phyloP scores from a whole-genome alignment of 64 coral and sea anemone species.

The Stylophora pistillata region DNA sequence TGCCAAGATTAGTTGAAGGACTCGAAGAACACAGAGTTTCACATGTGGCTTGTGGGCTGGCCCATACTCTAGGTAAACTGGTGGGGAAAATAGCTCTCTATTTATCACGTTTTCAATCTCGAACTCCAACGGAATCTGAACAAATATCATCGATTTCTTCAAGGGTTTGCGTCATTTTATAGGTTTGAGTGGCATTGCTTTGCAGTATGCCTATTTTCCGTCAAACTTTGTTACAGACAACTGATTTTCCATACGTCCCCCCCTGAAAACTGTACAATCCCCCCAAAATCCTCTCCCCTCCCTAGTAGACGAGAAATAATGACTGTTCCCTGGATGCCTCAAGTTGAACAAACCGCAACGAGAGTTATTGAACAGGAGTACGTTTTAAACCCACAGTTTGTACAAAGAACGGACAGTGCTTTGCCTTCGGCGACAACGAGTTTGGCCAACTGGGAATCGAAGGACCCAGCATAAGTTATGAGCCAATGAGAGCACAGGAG shows the following conservation, averaged over 20 bases:
- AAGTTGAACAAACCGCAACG: not conserved
- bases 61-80: slow-evolving; percentile 84
- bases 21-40: slow-evolving; percentile 65
- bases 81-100: not conserved
- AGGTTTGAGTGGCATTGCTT: too few relatives aligned
- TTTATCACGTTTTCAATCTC: not conserved
- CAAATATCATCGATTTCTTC: too few relatives aligned
- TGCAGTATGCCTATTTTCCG: too few relatives aligned
- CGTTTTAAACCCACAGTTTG: slow-evolving; percentile 44
- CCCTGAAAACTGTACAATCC: too few relatives aligned
- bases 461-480: slow-evolving; percentile 16
- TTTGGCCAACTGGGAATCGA: slow-evolving; percentile 78
- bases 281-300: too few relatives aligned
- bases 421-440: slow-evolving; percentile 93
- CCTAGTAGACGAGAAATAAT: too few relatives aligned
- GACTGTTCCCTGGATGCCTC: too few relatives aligned
- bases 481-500: slow-evolving; percentile 36
- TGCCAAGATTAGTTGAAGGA: slow-evolving; percentile 71
- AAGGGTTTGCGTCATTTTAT: too few relatives aligned
- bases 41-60: slow-evolving; percentile 80
- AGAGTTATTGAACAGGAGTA: too few relatives aligned
- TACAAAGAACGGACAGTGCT: slow-evolving; percentile 72
- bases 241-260: too few relatives aligned
- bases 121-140: too few relatives aligned
- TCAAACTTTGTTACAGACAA: too few relatives aligned